Evolutionary conservation across 2,113 vertebrate species (phyloP).

Genomic region (Terrapene triunguis): DNA sequence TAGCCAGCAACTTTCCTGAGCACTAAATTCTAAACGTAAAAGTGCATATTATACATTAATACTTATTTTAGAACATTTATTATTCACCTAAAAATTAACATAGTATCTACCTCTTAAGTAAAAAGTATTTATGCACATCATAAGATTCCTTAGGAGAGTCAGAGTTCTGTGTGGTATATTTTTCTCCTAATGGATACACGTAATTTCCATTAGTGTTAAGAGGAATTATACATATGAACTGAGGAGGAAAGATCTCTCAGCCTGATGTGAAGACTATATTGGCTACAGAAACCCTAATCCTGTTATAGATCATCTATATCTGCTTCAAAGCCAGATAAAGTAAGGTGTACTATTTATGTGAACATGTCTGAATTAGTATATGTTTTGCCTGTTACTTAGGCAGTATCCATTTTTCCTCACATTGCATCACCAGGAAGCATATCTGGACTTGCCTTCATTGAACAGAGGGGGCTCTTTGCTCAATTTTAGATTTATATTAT

Average conservation of each 20-base stretch:
- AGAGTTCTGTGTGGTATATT: conserved; percentile 5
- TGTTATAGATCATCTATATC: conserved; percentile 69
- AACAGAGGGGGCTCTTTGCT: background rate
- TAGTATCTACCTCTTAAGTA: background rate
- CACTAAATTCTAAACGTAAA: background rate
- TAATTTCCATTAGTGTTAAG: conserved; percentile 53
- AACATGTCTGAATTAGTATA: conserved; percentile 48
- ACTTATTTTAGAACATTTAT: background rate
- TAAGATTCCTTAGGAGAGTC: background rate
- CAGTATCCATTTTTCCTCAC: conserved; percentile 33
- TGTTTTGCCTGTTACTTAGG: conserved; percentile 25
- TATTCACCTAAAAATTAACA: conserved; percentile 16
- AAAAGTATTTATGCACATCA: conserved; percentile 2
- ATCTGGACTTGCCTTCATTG: conserved; percentile 48
- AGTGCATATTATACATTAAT: conserved; percentile 13
- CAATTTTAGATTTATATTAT: conserved; percentile 47
- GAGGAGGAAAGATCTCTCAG: conserved; percentile 5
- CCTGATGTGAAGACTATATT: conserved; percentile 39
- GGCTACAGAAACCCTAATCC: conserved; percentile 67
- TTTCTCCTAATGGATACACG: conserved; percentile 9
- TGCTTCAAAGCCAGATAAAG: conserved; percentile 53
- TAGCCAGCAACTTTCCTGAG: background rate
- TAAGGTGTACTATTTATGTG: conserved; percentile 67
- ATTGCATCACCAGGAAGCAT: conserved; percentile 38
- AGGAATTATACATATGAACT: conserved; percentile 21